phyloP scores from a whole-genome alignment of 1,140 invertebrate species.

The Ceratosolen fusciceps region DNA sequence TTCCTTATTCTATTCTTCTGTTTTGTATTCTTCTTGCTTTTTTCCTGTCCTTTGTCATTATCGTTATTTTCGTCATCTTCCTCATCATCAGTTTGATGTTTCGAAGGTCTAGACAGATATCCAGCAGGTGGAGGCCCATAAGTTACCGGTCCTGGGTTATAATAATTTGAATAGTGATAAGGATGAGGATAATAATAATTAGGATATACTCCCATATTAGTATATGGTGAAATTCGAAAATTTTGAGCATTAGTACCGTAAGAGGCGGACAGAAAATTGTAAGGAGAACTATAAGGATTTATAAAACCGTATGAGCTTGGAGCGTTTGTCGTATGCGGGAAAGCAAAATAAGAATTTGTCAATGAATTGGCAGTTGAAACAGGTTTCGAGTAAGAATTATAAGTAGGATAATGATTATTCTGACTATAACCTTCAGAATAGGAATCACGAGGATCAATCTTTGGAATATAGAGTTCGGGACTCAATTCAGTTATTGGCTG shows the following conservation, averaged over 20 bases:
- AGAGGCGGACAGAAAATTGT: conserved; percentile 9
- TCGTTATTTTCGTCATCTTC: conserved; percentile 52
- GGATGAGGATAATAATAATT: conserved; percentile 61
- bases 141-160: conserved; percentile 59
- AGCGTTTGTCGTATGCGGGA: conserved; percentile 48
- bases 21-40: conserved; percentile 47
- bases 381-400: conserved; percentile 56
- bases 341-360: conserved; percentile 42
- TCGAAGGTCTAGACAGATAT: conserved; percentile 50
- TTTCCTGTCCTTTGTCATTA: conserved; percentile 26
- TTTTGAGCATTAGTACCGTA: conserved; percentile 5
- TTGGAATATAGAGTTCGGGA: conserved; percentile 61
- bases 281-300: conserved; percentile 55
- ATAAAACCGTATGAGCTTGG: conserved; percentile 54
- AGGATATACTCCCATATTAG: conserved; percentile 51
- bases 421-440: conserved; percentile 57
- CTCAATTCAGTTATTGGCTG: conserved; percentile 57
- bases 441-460: conserved; percentile 59
- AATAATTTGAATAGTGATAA: conserved; percentile 62
- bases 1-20: conserved; percentile 54
- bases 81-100: conserved; percentile 47
- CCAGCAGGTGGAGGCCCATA: conserved; percentile 52
- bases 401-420: conserved; percentile 56
- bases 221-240: conserved; percentile 43
- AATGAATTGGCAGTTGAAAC: conserved; percentile 28